A percentile compares a stretch with the other conserved stretches of the same genome.
Evolutionary conservation across 1,140 invertebrate species (phyloP).

Genomic region (Parapsyche elsis): DNA sequence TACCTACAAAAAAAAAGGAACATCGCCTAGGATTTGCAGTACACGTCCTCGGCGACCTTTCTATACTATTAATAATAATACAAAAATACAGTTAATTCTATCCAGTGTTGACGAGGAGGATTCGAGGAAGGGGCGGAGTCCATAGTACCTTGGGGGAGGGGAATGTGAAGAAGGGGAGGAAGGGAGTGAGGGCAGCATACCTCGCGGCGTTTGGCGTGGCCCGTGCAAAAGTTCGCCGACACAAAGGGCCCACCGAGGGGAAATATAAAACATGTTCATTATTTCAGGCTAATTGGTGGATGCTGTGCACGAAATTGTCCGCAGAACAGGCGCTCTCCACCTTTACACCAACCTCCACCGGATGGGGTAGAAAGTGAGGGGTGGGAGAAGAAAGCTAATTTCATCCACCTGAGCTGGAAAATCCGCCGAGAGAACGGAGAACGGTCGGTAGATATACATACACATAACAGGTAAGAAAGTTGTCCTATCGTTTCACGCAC

Average conservation of each 20-base stretch:
- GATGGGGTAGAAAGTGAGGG: constrained; percentile 25
- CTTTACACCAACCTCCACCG: neutral
- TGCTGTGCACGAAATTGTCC: constrained; percentile 60
- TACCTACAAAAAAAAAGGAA: no score
- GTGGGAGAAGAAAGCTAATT: neutral
- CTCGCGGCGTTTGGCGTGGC: neutral
- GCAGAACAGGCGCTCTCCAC: constrained; percentile 11
- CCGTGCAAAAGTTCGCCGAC: constrained; percentile 49
- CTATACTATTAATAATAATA: no score
- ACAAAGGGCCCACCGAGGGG: constrained; percentile 57
- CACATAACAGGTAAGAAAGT: no score
- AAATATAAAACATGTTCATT: constrained; percentile 70
- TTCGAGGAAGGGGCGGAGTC: no score
- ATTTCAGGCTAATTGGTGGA: constrained; percentile 68
- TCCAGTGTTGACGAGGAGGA: no score
- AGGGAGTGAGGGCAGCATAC: neutral
- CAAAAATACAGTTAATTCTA: no score
- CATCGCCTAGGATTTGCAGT: no score
- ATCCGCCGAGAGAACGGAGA: neutral
- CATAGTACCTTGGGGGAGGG: no score
- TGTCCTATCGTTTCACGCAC: constrained; percentile 8
- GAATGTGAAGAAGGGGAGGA: neutral
- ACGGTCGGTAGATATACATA: no score
- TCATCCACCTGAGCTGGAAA: neutral
- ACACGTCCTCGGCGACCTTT: no score